phyloP scores from a whole-genome alignment of 2,888 invertebrate genomes.

The Pachydiplax longipennis region DNA sequence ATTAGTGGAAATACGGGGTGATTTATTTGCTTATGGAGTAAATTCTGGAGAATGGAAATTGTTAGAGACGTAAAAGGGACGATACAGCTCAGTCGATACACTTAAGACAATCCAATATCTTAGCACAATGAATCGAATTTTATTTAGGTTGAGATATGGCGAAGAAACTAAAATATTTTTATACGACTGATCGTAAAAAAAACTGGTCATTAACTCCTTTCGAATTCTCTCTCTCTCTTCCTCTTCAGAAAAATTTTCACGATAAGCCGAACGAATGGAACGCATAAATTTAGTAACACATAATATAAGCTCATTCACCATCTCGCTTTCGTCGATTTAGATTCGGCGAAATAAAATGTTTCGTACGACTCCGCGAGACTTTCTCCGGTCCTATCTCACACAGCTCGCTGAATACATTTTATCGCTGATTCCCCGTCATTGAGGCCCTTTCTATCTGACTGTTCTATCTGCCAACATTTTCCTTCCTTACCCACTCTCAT shows the following conservation, averaged over 20 bases:
- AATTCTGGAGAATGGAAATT: no score
- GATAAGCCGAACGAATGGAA: not conserved
- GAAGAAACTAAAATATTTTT: no score
- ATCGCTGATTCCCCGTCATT: not conserved
- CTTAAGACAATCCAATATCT: no score
- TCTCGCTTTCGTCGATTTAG: not conserved
- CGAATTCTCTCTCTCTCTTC: not conserved
- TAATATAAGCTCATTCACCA: not conserved
- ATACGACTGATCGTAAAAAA: no score
- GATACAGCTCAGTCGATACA: no score
- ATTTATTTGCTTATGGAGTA: no score
- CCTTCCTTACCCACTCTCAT: not conserved
- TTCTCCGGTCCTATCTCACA: not conserved
- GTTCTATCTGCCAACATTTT: not conserved
- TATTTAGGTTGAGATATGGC: no score
- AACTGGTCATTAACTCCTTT: not conserved
- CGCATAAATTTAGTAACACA: not conserved
- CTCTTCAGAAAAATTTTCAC: not conserved
- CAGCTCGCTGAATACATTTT: not conserved
- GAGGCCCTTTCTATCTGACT: not conserved
- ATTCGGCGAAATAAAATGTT: not conserved
- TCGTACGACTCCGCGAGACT: not conserved
- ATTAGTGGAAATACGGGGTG: no score
- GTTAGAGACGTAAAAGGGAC: no score
- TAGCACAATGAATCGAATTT: no score